These are phyloP conservation scores for Butastur rufipennis DNA, from an alignment of 2,113 vertebrate genomes.

Conservation along the genomic window DNA sequence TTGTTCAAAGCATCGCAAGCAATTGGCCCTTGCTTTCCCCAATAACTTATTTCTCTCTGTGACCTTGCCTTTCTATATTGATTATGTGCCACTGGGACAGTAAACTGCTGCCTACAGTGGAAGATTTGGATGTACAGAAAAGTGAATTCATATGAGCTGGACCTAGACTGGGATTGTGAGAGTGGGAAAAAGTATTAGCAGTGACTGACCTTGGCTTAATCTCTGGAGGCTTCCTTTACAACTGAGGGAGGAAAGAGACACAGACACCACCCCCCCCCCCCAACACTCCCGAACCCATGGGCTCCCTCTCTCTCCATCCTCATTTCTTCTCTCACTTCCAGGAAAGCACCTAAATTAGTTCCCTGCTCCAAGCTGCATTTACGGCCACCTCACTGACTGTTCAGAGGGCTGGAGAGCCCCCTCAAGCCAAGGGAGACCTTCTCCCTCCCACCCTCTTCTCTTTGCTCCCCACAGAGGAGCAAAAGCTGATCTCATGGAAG, in stretches of 20 bases:
- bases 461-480: not conserved
- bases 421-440: not conserved
- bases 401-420: not conserved
- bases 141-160: not conserved
- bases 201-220: not conserved
- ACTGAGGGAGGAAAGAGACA: not conserved
- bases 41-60: not conserved
- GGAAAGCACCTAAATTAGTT: not conserved
- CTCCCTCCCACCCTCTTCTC: not conserved
- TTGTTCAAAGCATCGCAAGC: not conserved
- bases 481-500: not conserved
- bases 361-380: not conserved
- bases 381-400: not conserved
- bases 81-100: not conserved
- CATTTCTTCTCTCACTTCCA: not conserved
- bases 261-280: accelerated
- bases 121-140: not conserved
- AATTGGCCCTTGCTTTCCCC: not conserved
- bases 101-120: not conserved
- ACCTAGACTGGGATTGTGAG: not conserved
- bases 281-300: not conserved
- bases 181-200: not conserved
- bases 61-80: not conserved
- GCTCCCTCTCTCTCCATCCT: not conserved
- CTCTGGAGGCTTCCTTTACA: not conserved